phyloP scores from a whole-genome alignment of 2,888 invertebrate genomes.

The Sminthurides aquaticus region DNA sequence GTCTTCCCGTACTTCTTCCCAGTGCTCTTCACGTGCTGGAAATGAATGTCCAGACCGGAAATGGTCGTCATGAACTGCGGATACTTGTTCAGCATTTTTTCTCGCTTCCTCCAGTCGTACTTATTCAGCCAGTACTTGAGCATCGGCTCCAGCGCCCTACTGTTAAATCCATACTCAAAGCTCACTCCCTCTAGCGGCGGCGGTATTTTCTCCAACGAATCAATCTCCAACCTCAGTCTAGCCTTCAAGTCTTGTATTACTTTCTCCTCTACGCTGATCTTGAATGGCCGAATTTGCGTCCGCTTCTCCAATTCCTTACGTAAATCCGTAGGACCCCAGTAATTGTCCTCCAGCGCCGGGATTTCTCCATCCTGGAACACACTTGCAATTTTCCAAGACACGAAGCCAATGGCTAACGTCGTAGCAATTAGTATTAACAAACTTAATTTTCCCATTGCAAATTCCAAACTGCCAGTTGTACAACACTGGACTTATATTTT shows the following conservation, averaged over 20 bases:
- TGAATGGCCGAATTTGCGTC: slow-evolving; percentile 54
- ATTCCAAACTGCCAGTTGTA: too few species aligned
- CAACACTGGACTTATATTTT: neutral
- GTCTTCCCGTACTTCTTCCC: slow-evolving; percentile 29
- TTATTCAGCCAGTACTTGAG: slow-evolving; percentile 69
- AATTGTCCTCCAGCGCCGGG: slow-evolving; percentile 12
- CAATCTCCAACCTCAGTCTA: slow-evolving; percentile 56
- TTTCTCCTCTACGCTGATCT: slow-evolving; percentile 58
- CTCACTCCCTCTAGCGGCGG: slow-evolving; percentile 51
- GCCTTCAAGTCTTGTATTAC: slow-evolving; percentile 50
- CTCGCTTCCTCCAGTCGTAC: slow-evolving; percentile 65
- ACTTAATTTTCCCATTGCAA: neutral
- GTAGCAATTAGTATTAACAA: neutral
- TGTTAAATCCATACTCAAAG: slow-evolving; percentile 76
- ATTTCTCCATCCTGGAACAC: slow-evolving; percentile 3
- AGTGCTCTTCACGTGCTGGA: slow-evolving; percentile 57
- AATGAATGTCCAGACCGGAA: slow-evolving; percentile 70
- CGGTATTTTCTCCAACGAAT: slow-evolving; percentile 41
- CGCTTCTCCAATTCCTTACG: slow-evolving; percentile 49
- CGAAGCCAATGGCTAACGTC: neutral
- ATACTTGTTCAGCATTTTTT: slow-evolving; percentile 63
- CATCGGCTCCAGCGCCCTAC: slow-evolving; percentile 59
- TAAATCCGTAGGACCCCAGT: slow-evolving; percentile 32
- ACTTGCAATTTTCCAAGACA: neutral
- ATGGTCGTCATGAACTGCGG: slow-evolving; percentile 69